Percentiles rank a stretch among this genome's conserved stretches.
phyloP scores from a whole-genome alignment of 92 coral and sea anemone species.

The Palythoa heliodiscus region DNA sequence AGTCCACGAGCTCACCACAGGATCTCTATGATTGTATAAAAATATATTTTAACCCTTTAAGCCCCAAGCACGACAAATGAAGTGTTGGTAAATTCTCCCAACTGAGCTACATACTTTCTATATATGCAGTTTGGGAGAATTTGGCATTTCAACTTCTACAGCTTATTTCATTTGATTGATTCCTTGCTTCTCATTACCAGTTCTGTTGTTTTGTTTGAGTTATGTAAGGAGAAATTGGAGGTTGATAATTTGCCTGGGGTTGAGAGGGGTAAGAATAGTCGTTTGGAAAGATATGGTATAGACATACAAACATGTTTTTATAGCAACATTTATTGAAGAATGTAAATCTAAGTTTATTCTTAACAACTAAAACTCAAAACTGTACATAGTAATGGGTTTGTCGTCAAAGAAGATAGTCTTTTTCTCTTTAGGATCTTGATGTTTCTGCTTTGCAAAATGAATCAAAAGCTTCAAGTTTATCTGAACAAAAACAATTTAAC shows the following conservation, averaged over 20 bases:
- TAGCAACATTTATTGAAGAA: neutral
- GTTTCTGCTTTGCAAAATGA: slow-evolving; percentile 5
- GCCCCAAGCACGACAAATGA: too few relatives aligned
- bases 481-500: slow-evolving; percentile 6
- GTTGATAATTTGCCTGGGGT: neutral
- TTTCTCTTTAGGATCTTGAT: slow-evolving; percentile 8
- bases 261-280: neutral
- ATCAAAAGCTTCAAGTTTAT: neutral
- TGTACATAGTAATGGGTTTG: neutral
- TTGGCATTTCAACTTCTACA: too few relatives aligned
- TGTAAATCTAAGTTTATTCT: neutral
- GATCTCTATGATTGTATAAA: too few relatives aligned
- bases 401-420: neutral
- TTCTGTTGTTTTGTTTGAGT: too few relatives aligned
- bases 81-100: too few relatives aligned
- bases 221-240: too few relatives aligned
- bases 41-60: too few relatives aligned
- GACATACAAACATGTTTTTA: neutral
- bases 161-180: too few relatives aligned
- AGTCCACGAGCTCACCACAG: too few relatives aligned
- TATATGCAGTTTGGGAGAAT: too few relatives aligned
- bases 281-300: neutral
- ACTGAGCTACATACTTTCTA: too few relatives aligned
- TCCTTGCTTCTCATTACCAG: too few relatives aligned
- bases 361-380: slow-evolving; percentile 2